phyloP scores from a whole-genome alignment of 2,113 vertebrate genomes.

The Podocnemis expansa region DNA sequence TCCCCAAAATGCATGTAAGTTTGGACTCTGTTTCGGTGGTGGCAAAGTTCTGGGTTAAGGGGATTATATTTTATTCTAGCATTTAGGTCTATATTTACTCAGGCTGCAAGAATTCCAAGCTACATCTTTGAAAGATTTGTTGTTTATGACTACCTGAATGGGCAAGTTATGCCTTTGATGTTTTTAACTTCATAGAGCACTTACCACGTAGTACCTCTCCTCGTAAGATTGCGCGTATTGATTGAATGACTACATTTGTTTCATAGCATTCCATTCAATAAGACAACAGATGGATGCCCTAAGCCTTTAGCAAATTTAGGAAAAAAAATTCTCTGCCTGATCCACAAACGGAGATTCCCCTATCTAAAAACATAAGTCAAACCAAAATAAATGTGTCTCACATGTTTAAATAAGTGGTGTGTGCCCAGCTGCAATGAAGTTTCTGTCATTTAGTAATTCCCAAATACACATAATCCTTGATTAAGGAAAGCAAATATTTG shows the following conservation, averaged over 20 bases:
- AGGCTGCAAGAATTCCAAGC: not conserved
- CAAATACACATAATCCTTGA: conserved; percentile 1
- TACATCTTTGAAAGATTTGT: not conserved
- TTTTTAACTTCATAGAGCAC: conserved; percentile 26
- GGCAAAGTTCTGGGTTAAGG: not conserved
- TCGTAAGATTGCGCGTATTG: not conserved
- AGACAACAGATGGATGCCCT: conserved; percentile 58
- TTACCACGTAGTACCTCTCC: not conserved
- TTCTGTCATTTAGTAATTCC: conserved; percentile 46
- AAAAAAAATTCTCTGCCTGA: conserved; percentile 25
- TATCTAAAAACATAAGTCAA: conserved; percentile 51
- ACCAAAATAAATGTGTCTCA: conserved; percentile 35
- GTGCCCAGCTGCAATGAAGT: not conserved
- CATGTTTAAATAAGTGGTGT: conserved; percentile 48
- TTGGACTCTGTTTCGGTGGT: not conserved
- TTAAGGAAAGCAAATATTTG: not conserved
- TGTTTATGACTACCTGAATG: not conserved
- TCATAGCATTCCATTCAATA: conserved; percentile 30
- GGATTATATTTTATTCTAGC: not conserved
- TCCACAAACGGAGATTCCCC: conserved; percentile 38
- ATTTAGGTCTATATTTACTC: not conserved
- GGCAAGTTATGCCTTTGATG: not conserved
- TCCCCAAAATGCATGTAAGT: not conserved
- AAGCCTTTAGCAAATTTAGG: conserved; percentile 58
- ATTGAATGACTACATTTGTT: conserved; percentile 24